A percentile compares a stretch with the other conserved stretches of the same genome.
Evolutionary conservation across 2,113 vertebrate species (phyloP).

Genomic region (Chauna torquata): DNA sequence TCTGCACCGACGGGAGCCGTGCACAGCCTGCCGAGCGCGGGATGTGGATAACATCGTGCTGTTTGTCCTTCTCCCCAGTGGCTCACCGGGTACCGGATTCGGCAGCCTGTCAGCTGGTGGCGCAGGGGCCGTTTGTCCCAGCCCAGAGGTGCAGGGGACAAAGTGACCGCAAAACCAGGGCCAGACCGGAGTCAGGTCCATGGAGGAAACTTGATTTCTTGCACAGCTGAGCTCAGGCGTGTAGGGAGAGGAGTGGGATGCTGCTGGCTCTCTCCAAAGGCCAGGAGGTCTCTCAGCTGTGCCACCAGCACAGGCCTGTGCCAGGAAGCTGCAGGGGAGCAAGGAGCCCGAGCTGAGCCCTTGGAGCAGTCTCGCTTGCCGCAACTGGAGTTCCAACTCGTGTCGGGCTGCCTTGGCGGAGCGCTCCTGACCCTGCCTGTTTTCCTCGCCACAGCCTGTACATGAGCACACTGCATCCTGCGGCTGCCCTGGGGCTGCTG

Average conservation of each 20-base stretch:
- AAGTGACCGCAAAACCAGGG: accelerated
- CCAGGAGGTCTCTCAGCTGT: neutral
- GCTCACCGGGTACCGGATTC: neutral
- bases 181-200: neutral
- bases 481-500: too few species aligned
- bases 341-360: neutral
- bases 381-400: neutral
- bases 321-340: accelerated
- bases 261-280: neutral
- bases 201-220: neutral
- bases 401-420: neutral
- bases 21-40: accelerated
- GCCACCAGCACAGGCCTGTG: neutral
- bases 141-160: neutral
- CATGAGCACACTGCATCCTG: neutral
- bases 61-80: neutral
- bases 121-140: neutral
- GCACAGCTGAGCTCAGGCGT: neutral
- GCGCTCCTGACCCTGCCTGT: accelerated
- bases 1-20: accelerated
- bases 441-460: neutral
- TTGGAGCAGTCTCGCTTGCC: neutral
- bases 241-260: neutral
- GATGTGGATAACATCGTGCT: accelerated
- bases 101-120: neutral